Evolutionary conservation across 1,140 invertebrate species (phyloP).

Genomic region (Argopecten irradians): DNA sequence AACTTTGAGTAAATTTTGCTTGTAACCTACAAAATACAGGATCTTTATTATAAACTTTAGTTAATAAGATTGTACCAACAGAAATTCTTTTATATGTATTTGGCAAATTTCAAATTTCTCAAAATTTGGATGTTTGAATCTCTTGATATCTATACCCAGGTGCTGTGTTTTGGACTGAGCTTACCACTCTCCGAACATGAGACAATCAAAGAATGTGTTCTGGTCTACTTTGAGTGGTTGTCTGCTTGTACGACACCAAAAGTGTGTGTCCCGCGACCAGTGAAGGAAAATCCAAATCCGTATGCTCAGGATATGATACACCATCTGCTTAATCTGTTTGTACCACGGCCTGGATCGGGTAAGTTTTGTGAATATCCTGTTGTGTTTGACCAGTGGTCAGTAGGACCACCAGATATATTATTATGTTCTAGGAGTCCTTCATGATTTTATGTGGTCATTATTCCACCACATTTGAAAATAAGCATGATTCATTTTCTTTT

Average conservation of each 20-base stretch:
- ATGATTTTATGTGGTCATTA: no score
- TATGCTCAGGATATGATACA: conserved; percentile 94
- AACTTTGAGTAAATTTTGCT: no score
- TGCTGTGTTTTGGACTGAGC: conserved; percentile 94
- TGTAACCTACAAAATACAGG: neutral
- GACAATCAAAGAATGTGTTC: conserved; percentile 95
- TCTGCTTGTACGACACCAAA: conserved; percentile 88
- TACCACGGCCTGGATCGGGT: conserved; percentile 83
- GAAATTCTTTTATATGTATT: neutral
- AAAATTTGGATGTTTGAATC: no score
- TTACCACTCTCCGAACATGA: conserved; percentile 94
- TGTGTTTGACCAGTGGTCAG: conserved; percentile 96
- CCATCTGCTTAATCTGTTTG: conserved; percentile 96
- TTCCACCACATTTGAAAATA: no score
- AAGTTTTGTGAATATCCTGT: conserved; percentile 25
- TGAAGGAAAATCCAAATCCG: conserved; percentile 92
- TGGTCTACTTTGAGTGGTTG: conserved; percentile 98
- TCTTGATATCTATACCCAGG: conserved; percentile 78
- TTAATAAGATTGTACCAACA: neutral
- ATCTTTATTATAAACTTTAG: neutral
- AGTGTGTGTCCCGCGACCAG: conserved; percentile 86
- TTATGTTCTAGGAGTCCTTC: neutral
- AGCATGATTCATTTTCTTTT: no score
- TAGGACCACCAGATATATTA: conserved; percentile 85
- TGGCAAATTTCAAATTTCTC: neutral